These are phyloP conservation scores for Perognathus longimembris DNA, from an alignment of 2,113 vertebrate genomes.

Conservation along the genomic window DNA sequence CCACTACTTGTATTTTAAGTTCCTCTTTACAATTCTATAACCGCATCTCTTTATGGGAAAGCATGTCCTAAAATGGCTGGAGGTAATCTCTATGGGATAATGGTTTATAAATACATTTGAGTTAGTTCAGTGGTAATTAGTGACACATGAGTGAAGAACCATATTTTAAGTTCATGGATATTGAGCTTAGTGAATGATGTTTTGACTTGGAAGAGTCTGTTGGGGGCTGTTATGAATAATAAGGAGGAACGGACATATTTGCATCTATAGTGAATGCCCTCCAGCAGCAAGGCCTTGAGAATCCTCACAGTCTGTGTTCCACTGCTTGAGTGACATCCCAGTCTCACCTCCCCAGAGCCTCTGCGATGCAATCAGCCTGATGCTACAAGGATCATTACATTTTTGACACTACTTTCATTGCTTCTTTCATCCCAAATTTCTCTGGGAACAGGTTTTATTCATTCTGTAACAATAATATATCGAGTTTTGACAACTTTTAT, in stretches of 20 bases:
- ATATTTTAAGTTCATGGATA: constrained; percentile 77
- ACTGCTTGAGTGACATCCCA: constrained; percentile 46
- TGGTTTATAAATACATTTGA: constrained; percentile 75
- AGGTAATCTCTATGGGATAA: constrained; percentile 61
- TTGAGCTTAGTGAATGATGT: constrained; percentile 72
- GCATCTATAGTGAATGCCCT: constrained; percentile 23
- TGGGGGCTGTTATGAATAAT: constrained; percentile 77
- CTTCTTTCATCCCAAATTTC: constrained; percentile 66
- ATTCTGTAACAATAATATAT: constrained; percentile 57
- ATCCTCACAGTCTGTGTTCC: background rate
- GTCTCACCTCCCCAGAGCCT: background rate
- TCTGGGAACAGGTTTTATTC: constrained; percentile 65
- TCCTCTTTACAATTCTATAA: constrained; percentile 73
- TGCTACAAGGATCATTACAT: constrained; percentile 69
- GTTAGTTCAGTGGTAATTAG: constrained; percentile 77
- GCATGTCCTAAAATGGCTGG: constrained; percentile 57
- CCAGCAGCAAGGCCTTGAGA: background rate
- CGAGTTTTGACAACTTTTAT: constrained; percentile 65
- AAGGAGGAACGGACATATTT: constrained; percentile 66
- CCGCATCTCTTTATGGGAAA: constrained; percentile 40
- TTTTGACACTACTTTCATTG: constrained; percentile 67
- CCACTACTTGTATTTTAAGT: constrained; percentile 61
- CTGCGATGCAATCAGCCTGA: background rate
- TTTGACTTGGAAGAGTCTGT: constrained; percentile 73
- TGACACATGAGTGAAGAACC: constrained; percentile 81